Evolutionary conservation across 2,113 vertebrate species (phyloP).

Genomic region (Mobula birostris): DNA sequence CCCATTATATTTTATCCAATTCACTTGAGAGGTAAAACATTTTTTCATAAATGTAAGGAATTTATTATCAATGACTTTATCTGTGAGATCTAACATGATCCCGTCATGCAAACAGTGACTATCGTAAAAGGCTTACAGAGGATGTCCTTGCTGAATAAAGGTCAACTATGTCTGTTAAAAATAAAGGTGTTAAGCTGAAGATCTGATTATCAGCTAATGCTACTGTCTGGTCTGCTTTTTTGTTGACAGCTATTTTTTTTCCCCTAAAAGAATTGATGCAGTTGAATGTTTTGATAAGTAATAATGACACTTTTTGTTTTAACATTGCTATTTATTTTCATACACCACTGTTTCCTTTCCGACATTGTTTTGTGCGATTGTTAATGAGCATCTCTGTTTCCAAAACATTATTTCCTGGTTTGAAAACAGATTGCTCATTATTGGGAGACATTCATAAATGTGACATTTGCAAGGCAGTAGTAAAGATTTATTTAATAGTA

Average conservation of each 20-base stretch:
- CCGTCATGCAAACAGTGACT: background rate
- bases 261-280: background rate
- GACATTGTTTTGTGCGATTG: background rate
- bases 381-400: background rate
- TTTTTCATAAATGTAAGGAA: background rate
- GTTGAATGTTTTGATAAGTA: background rate
- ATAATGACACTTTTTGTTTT: background rate
- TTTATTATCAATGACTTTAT: background rate
- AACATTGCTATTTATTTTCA: background rate
- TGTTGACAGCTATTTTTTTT: background rate
- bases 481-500: background rate
- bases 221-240: background rate
- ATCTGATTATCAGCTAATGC: conserved; percentile 29
- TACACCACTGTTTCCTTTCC: background rate
- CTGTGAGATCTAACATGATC: background rate
- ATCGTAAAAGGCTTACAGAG: background rate
- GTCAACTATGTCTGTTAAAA: conserved; percentile 20
- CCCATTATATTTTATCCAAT: no score
- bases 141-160: background rate
- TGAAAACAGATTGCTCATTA: background rate
- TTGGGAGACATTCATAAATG: background rate
- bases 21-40: background rate
- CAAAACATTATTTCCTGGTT: background rate
- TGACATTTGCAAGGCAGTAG: background rate
- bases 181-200: conserved; percentile 8